Evolutionary conservation across 2,888 invertebrate genomes (phyloP).

Genomic region (Drosophila subsilvestris): DNA sequence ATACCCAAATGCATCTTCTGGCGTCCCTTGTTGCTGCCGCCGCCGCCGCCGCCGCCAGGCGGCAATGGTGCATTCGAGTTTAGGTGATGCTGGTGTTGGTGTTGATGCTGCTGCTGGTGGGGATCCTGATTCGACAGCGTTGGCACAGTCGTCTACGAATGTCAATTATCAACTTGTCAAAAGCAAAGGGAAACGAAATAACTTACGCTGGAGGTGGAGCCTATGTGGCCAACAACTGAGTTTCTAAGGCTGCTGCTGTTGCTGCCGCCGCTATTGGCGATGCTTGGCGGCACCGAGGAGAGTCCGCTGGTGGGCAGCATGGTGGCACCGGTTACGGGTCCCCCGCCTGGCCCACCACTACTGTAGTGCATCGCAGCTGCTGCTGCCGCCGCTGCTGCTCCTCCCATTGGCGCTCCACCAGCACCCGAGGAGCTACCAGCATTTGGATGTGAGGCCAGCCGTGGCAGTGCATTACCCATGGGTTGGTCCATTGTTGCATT

Average conservation of each 20-base stretch:
- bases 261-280: slow-evolving; percentile 29
- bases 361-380: slow-evolving; percentile 73
- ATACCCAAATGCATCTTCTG: slow-evolving; percentile 66
- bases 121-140: slow-evolving; percentile 78
- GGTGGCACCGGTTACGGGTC: slow-evolving; percentile 78
- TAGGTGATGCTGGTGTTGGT: slow-evolving; percentile 73
- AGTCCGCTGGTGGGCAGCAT: slow-evolving; percentile 79
- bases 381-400: slow-evolving; percentile 21
- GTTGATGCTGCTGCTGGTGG: slow-evolving; percentile 56
- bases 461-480: slow-evolving; percentile 85
- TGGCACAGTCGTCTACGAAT: slow-evolving; percentile 69
- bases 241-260: slow-evolving; percentile 69
- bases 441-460: slow-evolving; percentile 84
- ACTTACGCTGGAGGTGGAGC: slow-evolving; percentile 73
- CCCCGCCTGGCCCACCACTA: slow-evolving; percentile 59
- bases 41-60: slow-evolving; percentile 83
- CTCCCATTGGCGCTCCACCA: slow-evolving; percentile 36
- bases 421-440: slow-evolving; percentile 55
- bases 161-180: background rate
- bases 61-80: slow-evolving; percentile 83
- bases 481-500: slow-evolving; percentile 66
- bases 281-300: slow-evolving; percentile 68
- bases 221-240: slow-evolving; percentile 72
- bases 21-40: slow-evolving; percentile 83
- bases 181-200: background rate